Base-by-base conservation (phyloP, 2,888 invertebrate species). In the Agriotes lineatus region DNA sequence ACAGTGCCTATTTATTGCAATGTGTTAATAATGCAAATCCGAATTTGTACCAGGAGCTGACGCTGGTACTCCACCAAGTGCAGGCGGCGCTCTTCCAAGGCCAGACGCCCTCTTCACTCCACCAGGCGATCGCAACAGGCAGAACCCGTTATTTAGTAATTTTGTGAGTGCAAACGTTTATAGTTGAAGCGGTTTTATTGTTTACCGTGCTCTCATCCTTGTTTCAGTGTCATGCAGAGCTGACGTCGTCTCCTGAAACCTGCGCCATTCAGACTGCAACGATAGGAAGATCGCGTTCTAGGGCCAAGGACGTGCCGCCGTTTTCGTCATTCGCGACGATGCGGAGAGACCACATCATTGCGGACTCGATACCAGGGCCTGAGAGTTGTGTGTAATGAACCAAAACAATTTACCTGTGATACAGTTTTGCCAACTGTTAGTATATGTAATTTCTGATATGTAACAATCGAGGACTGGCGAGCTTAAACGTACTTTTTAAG, bases 361-460 rank as follows among this genome's bases (percentile, higher is more conserved):
- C 94, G 58, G 94, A 94, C 82, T 91, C 93, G 76, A 89, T 95
- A 83, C 95, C 95, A 25, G 95, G 95, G 69, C 95, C 94, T 42
- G 95, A 95, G 84, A 95, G 94, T 86, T 95, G 95, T 86, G 95
- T 95, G 82, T 95, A 90, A 89, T 75, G 65, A 73, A 76, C 64
- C 57, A 66, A 65, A 54, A 67, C 52, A 60, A 54, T 54, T 59
- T 50, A 63, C 62, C 66, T 71, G 62, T 67, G 67, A 71, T 71
- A 72, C 56, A 70, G 61, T 59, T 65, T 59, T 64, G 65, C 61
- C 57, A 54, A 71, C 59, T 68, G 61, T 62, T 63, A 68, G 62
- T 63, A 62, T 57, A 58, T 58, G 62, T 64, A 50, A 60, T 60
- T 58, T 67, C 61, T 67, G 63, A 64, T 69, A 69, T 64, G 39